These are phyloP conservation scores for Thalassophryne amazonica DNA, from an alignment of 2,797 vertebrate species.

Conservation along the genomic window DNA sequence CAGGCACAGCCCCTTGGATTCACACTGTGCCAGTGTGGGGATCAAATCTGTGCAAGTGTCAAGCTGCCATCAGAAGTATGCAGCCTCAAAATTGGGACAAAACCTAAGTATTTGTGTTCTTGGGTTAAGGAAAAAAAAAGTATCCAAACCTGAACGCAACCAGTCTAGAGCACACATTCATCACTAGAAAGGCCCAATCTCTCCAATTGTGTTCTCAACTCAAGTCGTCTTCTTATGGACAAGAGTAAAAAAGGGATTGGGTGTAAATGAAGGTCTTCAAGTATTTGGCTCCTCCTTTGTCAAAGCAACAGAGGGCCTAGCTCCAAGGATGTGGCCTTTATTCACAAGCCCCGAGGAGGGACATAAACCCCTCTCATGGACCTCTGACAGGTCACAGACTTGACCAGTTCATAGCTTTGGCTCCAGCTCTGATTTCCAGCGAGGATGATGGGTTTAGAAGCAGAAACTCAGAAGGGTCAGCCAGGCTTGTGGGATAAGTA, in stretches of 20 bases:
- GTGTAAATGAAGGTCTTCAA: conserved; percentile 60
- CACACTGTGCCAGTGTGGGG: too few species aligned
- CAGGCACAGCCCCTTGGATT: too few species aligned
- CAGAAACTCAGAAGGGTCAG: conserved; percentile 58
- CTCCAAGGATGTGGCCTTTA: conserved; percentile 64
- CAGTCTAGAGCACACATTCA: conserved; percentile 6
- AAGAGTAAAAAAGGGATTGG: conserved; percentile 32
- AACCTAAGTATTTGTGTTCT: too few species aligned
- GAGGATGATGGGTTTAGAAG: conserved; percentile 41
- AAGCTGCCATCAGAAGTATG: too few species aligned
- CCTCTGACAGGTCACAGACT: conserved; percentile 67
- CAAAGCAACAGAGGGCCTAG: conserved; percentile 51
- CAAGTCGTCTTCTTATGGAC: conserved; percentile 32
- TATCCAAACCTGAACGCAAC: too few species aligned
- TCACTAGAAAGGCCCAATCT: conserved; percentile 12
- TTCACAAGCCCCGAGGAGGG: conserved; percentile 34
- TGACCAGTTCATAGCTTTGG: conserved; percentile 51
- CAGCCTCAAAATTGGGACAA: too few species aligned
- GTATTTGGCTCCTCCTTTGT: conserved; percentile 65
- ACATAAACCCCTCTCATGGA: conserved; percentile 41
- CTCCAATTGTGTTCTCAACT: conserved; percentile 23
- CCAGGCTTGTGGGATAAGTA: conserved; percentile 41
- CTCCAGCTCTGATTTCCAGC: conserved; percentile 48
- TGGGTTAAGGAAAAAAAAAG: too few species aligned
- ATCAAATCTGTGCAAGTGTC: too few species aligned